Conservation (phyloP, 92 coral and sea anemone genomes). For the Phenganax subtilis region DNA sequence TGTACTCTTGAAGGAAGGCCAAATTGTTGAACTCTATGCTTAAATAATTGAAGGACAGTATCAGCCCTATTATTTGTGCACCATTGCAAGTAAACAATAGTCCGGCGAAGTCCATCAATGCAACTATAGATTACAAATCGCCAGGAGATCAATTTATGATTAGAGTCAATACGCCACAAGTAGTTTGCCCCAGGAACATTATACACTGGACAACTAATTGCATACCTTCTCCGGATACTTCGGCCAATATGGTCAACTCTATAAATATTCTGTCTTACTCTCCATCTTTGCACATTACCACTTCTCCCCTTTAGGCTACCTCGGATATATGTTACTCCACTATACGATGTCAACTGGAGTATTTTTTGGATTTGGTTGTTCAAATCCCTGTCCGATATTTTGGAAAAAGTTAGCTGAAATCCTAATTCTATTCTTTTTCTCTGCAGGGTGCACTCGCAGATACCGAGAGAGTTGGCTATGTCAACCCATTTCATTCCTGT, state of each 20-base stretch:
- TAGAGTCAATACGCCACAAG: slow-evolving; percentile 57
- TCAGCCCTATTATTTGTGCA: slow-evolving; percentile 39
- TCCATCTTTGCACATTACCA: slow-evolving; percentile 53
- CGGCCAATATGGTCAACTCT: slow-evolving; percentile 50
- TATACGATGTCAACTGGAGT: slow-evolving; percentile 53
- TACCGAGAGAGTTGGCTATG: slow-evolving; percentile 53
- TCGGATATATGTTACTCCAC: slow-evolving; percentile 51
- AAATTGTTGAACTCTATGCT: too few species aligned
- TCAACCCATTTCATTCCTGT: slow-evolving; percentile 61
- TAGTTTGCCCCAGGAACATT: slow-evolving; percentile 53
- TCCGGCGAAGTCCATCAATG: slow-evolving; percentile 58
- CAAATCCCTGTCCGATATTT: slow-evolving; percentile 46
- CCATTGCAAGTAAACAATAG: slow-evolving; percentile 46
- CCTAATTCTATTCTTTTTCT: slow-evolving; percentile 50
- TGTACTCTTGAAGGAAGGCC: too few species aligned
- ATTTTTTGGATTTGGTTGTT: slow-evolving; percentile 38
- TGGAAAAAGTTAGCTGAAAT: slow-evolving; percentile 42
- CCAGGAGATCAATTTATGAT: slow-evolving; percentile 56
- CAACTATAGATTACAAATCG: slow-evolving; percentile 56
- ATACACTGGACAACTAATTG: slow-evolving; percentile 52
- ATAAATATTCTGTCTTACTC: slow-evolving; percentile 44
- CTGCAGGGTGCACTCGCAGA: slow-evolving; percentile 57
- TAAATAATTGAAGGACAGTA: too few species aligned
- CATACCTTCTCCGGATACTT: slow-evolving; percentile 50
- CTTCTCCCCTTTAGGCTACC: slow-evolving; percentile 55